Percentiles rank a stretch among this genome's conserved stretches.
Evolutionary conservation across 35 echinoderm and acorn worm species (phyloP).

Genomic region (Ophioderma brevispina): DNA sequence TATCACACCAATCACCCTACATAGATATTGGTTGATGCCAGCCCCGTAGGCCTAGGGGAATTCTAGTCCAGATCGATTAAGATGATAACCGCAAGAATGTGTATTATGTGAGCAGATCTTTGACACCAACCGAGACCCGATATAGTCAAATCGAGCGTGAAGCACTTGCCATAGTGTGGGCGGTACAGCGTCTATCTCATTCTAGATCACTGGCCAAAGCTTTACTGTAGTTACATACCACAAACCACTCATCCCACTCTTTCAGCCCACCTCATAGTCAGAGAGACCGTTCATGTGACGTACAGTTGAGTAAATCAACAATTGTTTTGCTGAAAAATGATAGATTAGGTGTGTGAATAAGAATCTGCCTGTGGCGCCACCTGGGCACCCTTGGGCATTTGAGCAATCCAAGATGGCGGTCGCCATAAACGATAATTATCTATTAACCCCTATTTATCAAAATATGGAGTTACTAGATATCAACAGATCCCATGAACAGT

Average conservation of each 20-base stretch:
- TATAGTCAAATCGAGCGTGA: background rate
- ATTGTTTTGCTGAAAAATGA: too few relatives aligned
- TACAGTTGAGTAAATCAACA: too few relatives aligned
- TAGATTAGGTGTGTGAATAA: too few relatives aligned
- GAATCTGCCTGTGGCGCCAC: too few relatives aligned
- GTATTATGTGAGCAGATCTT: background rate
- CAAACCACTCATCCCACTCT: background rate
- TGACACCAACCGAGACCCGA: background rate
- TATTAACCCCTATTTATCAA: too few relatives aligned
- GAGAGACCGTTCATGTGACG: too few relatives aligned
- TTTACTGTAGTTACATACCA: background rate
- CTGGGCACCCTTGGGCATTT: too few relatives aligned
- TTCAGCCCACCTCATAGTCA: too few relatives aligned
- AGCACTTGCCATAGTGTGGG: background rate
- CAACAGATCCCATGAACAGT: too few relatives aligned
- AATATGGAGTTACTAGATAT: too few relatives aligned
- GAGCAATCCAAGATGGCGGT: too few relatives aligned
- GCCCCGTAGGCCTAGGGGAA: background rate
- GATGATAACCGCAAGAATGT: background rate
- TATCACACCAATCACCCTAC: conserved; percentile 32
- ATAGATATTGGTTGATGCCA: conserved; percentile 39
- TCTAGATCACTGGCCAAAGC: background rate
- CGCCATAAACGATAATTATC: too few relatives aligned
- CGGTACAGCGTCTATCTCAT: background rate
- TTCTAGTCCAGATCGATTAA: background rate